Percentiles rank a stretch among this genome's conserved stretches.
Conservation (phyloP, 2,888 invertebrate genomes). For the Drosophila dives region DNA sequence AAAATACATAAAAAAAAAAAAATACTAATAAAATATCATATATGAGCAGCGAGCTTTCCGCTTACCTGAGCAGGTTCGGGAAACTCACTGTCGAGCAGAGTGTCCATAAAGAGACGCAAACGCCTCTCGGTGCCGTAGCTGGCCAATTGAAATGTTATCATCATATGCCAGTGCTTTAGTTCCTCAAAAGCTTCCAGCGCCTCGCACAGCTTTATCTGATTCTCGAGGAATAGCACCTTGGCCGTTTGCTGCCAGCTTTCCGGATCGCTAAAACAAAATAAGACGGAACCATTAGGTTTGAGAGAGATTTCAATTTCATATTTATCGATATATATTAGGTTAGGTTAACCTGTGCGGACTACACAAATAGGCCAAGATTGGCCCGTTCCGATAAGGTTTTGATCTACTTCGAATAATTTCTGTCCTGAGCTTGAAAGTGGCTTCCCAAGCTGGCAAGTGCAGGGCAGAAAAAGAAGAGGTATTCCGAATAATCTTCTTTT, state of each 20-base stretch:
- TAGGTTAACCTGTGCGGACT: background rate
- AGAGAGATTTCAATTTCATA: background rate
- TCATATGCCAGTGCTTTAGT: constrained; percentile 84
- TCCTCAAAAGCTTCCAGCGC: constrained; percentile 83
- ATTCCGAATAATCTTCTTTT: background rate
- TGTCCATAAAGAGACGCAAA: constrained; percentile 82
- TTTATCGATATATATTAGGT: background rate
- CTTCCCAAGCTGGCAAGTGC: background rate
- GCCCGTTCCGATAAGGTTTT: background rate
- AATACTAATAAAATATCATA: background rate
- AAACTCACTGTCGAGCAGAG: constrained; percentile 76
- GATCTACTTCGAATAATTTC: background rate
- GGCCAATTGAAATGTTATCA: constrained; percentile 83
- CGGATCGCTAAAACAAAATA: constrained; percentile 60
- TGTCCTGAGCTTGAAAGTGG: background rate
- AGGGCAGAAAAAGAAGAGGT: background rate
- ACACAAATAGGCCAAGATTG: background rate
- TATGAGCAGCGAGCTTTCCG: background rate
- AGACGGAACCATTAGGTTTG: background rate
- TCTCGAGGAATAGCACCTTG: constrained; percentile 84
- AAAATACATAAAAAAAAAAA: background rate
- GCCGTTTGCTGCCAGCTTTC: constrained; percentile 84
- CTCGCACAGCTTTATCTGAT: constrained; percentile 84
- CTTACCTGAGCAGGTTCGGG: constrained; percentile 86
- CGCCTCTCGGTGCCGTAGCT: constrained; percentile 82